Percentiles rank a stretch among this genome's conserved stretches.
These are phyloP conservation scores for Ferrisia virgata DNA, from an alignment of 2,888 invertebrate genomes.

Conservation along the genomic window DNA sequence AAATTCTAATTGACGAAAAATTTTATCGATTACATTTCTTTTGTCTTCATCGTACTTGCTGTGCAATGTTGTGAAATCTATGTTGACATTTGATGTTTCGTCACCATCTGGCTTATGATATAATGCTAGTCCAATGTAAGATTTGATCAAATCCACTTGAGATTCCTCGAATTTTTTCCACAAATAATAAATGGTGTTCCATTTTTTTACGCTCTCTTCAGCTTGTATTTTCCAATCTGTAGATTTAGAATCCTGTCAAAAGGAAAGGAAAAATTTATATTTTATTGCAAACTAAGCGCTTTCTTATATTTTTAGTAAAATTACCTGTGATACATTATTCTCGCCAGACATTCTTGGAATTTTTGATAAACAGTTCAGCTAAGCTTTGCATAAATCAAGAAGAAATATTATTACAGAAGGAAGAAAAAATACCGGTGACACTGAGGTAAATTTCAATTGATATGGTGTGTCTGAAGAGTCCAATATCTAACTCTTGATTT, in stretches of 20 bases:
- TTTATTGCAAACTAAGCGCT: no score
- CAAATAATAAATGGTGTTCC: not conserved
- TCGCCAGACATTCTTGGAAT: no score
- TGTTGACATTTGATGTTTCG: not conserved
- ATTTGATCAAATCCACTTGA: not conserved
- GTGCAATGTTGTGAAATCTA: not conserved
- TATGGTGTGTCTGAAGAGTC: no score
- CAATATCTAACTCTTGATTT: no score
- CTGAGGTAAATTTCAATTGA: no score
- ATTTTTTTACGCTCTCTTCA: not conserved
- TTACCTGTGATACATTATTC: no score
- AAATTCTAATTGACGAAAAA: not conserved
- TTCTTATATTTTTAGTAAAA: no score
- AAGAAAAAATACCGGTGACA: no score
- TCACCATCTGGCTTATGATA: not conserved
- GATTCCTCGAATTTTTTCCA: not conserved
- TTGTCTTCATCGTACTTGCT: not conserved
- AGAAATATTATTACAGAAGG: no score
- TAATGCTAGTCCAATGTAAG: not conserved
- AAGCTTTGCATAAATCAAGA: no score
- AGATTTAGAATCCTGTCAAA: not conserved
- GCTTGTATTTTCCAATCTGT: not conserved
- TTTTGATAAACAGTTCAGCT: no score
- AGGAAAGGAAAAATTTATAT: not conserved
- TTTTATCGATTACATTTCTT: not conserved